Evolutionary conservation across 2,888 invertebrate species (phyloP).

Genomic region (Drosophila putrida): DNA sequence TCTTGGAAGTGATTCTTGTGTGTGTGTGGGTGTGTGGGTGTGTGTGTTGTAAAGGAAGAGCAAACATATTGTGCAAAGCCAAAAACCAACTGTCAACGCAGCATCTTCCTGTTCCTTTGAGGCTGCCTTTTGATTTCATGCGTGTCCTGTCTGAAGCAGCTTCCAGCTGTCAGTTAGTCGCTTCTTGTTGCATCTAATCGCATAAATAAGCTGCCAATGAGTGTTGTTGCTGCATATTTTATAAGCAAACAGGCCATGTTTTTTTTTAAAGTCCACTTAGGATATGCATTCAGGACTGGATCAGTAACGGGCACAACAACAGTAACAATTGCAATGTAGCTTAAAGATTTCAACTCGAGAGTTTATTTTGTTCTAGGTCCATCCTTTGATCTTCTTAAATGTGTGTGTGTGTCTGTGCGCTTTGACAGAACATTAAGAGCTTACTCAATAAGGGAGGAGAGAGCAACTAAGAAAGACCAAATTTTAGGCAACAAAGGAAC

Average conservation of each 20-base stretch:
- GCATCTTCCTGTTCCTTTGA: constrained; percentile 58
- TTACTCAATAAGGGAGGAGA: constrained; percentile 6
- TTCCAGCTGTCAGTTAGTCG: constrained; percentile 62
- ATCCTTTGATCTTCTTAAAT: constrained; percentile 7
- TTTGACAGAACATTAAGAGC: constrained; percentile 24
- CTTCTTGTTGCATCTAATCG: constrained; percentile 79
- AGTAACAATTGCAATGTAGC: constrained; percentile 20
- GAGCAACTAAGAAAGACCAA: neutral
- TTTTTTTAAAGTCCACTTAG: constrained; percentile 22
- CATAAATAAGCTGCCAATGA: constrained; percentile 79
- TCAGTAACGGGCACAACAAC: constrained; percentile 5
- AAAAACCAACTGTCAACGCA: constrained; percentile 70
- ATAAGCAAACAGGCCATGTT: constrained; percentile 63
- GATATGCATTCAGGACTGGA: constrained; percentile 10
- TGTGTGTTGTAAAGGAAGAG: constrained; percentile 20
- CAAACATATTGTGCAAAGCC: constrained; percentile 55
- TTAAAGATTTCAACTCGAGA: constrained; percentile 37
- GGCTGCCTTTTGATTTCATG: constrained; percentile 50
- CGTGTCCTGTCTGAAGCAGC: constrained; percentile 57
- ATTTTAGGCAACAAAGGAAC: neutral
- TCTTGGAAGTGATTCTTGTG: constrained; percentile 6
- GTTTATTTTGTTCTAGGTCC: constrained; percentile 15
- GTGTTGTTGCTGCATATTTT: constrained; percentile 72
- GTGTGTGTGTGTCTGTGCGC: neutral
- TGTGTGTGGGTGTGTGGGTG: constrained; percentile 8